Evolutionary conservation across 2,888 invertebrate genomes (phyloP).

Genomic region (Heteropelma amictum): DNA sequence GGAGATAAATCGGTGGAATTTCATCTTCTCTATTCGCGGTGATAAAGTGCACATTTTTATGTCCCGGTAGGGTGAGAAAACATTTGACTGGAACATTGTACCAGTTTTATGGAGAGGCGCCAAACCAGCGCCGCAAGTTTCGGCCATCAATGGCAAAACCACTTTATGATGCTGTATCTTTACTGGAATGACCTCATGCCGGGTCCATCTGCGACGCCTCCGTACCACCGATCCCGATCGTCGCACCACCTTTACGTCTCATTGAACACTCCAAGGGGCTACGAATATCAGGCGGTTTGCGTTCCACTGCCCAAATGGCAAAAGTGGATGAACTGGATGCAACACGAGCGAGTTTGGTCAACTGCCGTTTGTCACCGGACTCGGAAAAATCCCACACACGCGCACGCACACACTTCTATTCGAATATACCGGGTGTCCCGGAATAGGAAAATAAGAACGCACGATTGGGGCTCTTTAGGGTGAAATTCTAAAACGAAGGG

Average conservation of each 20-base stretch:
- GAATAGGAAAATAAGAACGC: too few species aligned
- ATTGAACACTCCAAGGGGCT: constrained; percentile 29
- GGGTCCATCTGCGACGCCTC: constrained; percentile 44
- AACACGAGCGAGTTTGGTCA: constrained; percentile 5
- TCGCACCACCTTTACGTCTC: constrained; percentile 49
- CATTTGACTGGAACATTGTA: neutral
- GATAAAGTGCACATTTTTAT: neutral
- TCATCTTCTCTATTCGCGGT: neutral
- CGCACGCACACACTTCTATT: neutral
- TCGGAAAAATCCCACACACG: constrained; percentile 20
- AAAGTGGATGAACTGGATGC: constrained; percentile 46
- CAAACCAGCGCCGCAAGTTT: constrained; percentile 7
- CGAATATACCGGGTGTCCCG: too few species aligned
- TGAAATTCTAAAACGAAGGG: too few species aligned
- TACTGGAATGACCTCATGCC: constrained; percentile 48
- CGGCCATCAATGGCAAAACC: constrained; percentile 23
- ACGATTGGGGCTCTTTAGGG: too few species aligned
- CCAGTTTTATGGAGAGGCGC: constrained; percentile 1
- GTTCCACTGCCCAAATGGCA: constrained; percentile 21
- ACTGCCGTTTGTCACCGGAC: constrained; percentile 3
- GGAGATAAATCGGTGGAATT: neutral
- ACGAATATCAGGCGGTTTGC: neutral
- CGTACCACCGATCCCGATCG: too few species aligned
- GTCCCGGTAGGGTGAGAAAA: constrained; percentile 9
- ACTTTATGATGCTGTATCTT: constrained; percentile 40